Evolutionary conservation across 2,113 vertebrate species (phyloP).

Genomic region (Bagarius yarrelli): DNA sequence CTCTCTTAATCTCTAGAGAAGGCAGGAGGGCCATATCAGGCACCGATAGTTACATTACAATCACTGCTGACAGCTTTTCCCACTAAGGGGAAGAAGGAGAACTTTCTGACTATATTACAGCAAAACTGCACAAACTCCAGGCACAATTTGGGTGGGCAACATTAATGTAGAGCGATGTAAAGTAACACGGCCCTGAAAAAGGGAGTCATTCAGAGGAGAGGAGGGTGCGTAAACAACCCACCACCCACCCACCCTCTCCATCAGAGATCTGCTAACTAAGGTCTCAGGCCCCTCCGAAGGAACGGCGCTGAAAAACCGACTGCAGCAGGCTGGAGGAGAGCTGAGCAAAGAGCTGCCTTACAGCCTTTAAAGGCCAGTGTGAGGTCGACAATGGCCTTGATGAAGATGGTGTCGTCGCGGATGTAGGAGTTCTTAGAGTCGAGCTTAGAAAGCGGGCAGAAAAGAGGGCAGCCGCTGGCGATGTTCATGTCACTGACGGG

Average conservation of each 20-base stretch:
- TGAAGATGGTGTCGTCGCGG: slow-evolving; percentile 93
- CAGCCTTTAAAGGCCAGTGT: slow-evolving; percentile 82
- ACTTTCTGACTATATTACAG: slow-evolving; percentile 48
- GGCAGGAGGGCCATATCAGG: slow-evolving; percentile 50
- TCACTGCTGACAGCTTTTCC: slow-evolving; percentile 54
- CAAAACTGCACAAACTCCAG: slow-evolving; percentile 50
- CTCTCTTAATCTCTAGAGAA: slow-evolving; percentile 49
- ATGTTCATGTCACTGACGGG: slow-evolving; percentile 95
- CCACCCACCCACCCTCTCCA: neutral
- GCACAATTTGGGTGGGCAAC: slow-evolving; percentile 51
- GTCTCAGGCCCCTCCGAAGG: slow-evolving; percentile 29
- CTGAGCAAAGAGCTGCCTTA: slow-evolving; percentile 14
- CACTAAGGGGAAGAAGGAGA: slow-evolving; percentile 32
- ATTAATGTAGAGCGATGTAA: slow-evolving; percentile 43
- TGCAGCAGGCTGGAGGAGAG: slow-evolving; percentile 19
- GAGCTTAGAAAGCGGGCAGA: slow-evolving; percentile 89
- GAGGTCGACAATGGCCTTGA: slow-evolving; percentile 97
- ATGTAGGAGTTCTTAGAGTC: slow-evolving; percentile 91
- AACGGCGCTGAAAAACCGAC: slow-evolving; percentile 19
- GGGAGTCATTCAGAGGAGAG: slow-evolving; percentile 15
- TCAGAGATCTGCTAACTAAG: slow-evolving; percentile 36
- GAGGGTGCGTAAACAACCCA: neutral
- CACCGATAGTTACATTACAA: slow-evolving; percentile 51
- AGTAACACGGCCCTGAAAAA: slow-evolving; percentile 32
- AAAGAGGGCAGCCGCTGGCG: slow-evolving; percentile 94